Evolutionary conservation across 2,113 vertebrate species (phyloP).

Genomic region (Cololabis saira): DNA sequence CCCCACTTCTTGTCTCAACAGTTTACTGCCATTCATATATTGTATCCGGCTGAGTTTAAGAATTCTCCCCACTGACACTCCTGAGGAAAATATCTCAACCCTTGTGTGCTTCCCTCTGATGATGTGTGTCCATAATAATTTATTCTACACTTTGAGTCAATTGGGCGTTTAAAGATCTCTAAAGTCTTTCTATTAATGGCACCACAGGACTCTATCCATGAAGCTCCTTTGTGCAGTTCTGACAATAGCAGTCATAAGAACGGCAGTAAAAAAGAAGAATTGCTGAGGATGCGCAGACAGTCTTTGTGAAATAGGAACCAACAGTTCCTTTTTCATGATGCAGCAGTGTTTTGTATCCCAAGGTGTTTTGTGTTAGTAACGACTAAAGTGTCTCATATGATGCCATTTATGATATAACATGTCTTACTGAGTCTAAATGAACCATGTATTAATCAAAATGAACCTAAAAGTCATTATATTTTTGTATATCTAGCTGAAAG

Average conservation of each 20-base stretch:
- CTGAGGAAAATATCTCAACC: not conserved
- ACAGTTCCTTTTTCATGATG: conserved; percentile 17
- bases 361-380: no score
- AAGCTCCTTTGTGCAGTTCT: not conserved
- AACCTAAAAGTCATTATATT: no score
- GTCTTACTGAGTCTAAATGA: no score
- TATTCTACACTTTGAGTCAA: not conserved
- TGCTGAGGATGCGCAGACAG: conserved; percentile 4
- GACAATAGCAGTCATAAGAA: conserved; percentile 18
- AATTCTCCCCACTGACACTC: conserved; percentile 3
- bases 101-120: not conserved
- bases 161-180: not conserved
- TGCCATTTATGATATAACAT: no score
- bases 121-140: not conserved
- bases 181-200: not conserved
- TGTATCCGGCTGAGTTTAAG: not conserved
- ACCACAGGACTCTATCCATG: not conserved
- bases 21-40: not conserved
- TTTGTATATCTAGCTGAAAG: no score
- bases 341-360: no score
- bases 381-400: no score
- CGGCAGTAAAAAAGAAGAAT: conserved; percentile 8
- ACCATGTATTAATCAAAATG: no score
- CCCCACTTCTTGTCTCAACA: conserved; percentile 18
- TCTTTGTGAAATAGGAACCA: conserved; percentile 26